Evolutionary conservation across 1,140 invertebrate genomes (phyloP).

Genomic region (roundworm (Caenorhabditis elegans)): WBcel235 BX284606.5:15516001-15516500

Average conservation of each 20-base stretch:
- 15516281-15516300: background rate
- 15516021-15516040: background rate
- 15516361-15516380: too few relatives aligned
- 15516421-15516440: too few relatives aligned
- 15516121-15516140: too few relatives aligned
- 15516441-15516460: background rate
- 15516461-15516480: too few relatives aligned
- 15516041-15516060: background rate
- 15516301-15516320: background rate
- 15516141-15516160: constrained; percentile 27
- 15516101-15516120: too few relatives aligned
- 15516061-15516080: background rate
- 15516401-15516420: too few relatives aligned
- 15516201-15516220: background rate
- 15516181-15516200: background rate
- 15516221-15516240: constrained; percentile 1
- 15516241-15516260: constrained; percentile 9
- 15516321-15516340: too few relatives aligned
- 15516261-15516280: background rate
- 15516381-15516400: too few relatives aligned
- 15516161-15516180: constrained; percentile 24
- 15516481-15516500: background rate
- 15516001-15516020: background rate
- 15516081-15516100: constrained; percentile 28
- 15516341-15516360: too few relatives aligned